A percentile compares a stretch with the other conserved stretches of the same genome.
Conservation (phyloP, 92 coral and sea anemone genomes). For the Palythoa grandiflora region DNA sequence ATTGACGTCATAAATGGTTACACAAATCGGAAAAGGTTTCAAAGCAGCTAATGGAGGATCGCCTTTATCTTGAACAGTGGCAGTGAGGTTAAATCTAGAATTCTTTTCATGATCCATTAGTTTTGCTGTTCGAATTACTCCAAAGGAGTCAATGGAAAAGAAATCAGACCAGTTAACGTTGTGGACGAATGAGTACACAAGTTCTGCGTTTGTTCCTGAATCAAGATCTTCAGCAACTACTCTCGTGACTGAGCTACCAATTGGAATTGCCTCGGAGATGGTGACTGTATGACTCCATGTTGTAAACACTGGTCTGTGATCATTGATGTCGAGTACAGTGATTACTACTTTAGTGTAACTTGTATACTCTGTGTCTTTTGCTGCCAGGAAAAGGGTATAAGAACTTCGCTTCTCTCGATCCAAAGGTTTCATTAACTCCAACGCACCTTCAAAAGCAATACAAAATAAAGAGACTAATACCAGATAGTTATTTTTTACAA, state of each 20-base stretch:
- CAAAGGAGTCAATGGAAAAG: slow-evolving; percentile 51
- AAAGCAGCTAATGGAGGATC: slow-evolving; percentile 38
- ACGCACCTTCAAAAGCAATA: slow-evolving; percentile 53
- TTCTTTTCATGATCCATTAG: slow-evolving; percentile 53
- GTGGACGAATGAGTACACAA: slow-evolving; percentile 47
- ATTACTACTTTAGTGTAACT: slow-evolving; percentile 53
- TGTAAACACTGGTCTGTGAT: slow-evolving; percentile 66
- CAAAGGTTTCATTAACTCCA: slow-evolving; percentile 46
- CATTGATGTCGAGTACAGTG: slow-evolving; percentile 66
- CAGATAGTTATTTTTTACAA: neutral
- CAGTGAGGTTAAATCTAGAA: slow-evolving; percentile 38
- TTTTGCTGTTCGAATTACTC: slow-evolving; percentile 39
- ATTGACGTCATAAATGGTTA: slow-evolving; percentile 44
- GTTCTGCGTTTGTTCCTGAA: slow-evolving; percentile 58
- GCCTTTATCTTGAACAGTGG: slow-evolving; percentile 62
- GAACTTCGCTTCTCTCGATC: slow-evolving; percentile 60
- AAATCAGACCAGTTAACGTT: slow-evolving; percentile 29
- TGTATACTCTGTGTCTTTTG: slow-evolving; percentile 51
- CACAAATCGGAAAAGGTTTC: slow-evolving; percentile 29
- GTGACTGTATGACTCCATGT: slow-evolving; percentile 40
- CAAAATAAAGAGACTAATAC: neutral
- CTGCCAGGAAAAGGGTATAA: slow-evolving; percentile 60
- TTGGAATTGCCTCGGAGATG: slow-evolving; percentile 56
- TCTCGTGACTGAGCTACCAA: slow-evolving; percentile 52
- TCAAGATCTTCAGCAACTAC: slow-evolving; percentile 60